Evolutionary conservation across 1,140 invertebrate species (phyloP).

Genomic region (Melanaphis sacchari): DNA sequence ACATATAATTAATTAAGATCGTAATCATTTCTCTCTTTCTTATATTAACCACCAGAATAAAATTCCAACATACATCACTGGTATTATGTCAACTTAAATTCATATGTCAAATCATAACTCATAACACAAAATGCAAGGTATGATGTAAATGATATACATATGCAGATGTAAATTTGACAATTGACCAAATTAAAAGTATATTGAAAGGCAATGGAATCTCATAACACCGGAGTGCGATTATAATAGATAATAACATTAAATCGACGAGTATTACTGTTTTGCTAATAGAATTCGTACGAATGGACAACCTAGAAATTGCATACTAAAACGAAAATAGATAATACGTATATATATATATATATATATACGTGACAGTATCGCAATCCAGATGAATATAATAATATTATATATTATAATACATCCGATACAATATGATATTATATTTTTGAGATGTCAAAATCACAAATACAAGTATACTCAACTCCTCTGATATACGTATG

Average conservation of each 20-base stretch:
- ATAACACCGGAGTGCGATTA: not conserved
- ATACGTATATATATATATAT: not conserved
- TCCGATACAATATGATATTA: not conserved
- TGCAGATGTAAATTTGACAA: not conserved
- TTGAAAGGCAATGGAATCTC: not conserved
- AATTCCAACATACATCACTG: no score
- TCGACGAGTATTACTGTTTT: not conserved
- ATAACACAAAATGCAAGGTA: no score
- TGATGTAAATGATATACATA: no score
- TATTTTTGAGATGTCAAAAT: not conserved
- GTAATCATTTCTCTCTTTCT: no score
- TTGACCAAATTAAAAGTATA: not conserved
- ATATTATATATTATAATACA: not conserved
- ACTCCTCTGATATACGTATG: not conserved
- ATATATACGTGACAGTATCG: not conserved
- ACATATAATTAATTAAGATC: no score
- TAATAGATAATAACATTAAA: not conserved
- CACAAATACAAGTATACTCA: not conserved
- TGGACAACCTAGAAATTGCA: not conserved
- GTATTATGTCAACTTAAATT: no score
- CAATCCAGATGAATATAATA: not conserved
- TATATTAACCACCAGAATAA: no score
- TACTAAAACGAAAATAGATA: not conserved
- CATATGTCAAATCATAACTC: no score
- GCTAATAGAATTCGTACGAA: not conserved